A percentile compares a stretch with the other conserved stretches of the same genome.
phyloP scores from a whole-genome alignment of 2,888 invertebrate species.

The Melinaea menophilus region DNA sequence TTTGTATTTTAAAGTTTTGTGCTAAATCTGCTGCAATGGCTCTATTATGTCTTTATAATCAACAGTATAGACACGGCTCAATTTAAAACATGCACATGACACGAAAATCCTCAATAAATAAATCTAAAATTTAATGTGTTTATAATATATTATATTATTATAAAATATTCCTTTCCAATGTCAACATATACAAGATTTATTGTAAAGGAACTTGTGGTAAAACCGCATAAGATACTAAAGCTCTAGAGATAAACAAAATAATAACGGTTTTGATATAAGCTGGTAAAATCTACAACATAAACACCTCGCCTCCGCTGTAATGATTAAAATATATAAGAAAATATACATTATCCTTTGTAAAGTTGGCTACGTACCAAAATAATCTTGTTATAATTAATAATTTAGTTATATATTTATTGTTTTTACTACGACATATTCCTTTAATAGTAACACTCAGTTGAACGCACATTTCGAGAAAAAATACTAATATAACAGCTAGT shows the following conservation, averaged over 20 bases:
- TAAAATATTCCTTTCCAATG: constrained; percentile 1
- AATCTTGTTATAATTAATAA: constrained; percentile 57
- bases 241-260: neutral
- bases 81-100: too few relatives aligned
- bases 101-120: neutral
- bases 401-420: constrained; percentile 40
- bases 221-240: too few relatives aligned
- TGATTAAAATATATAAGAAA: constrained; percentile 60
- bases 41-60: too few relatives aligned
- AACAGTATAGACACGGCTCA: too few relatives aligned
- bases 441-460: constrained; percentile 30
- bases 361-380: constrained; percentile 45
- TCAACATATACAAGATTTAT: neutral
- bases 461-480: too few relatives aligned
- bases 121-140: neutral
- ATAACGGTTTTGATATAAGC: neutral
- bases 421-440: constrained; percentile 29
- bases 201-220: constrained; percentile 3
- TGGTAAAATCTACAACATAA: constrained; percentile 7
- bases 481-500: too few relatives aligned
- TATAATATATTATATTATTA: neutral
- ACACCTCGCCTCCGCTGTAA: constrained; percentile 39
- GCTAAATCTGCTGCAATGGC: too few relatives aligned
- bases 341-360: constrained; percentile 44
- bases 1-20: too few relatives aligned